These are phyloP conservation scores for Phengaris arion DNA, from an alignment of 2,888 invertebrate species.

Conservation along the genomic window DNA sequence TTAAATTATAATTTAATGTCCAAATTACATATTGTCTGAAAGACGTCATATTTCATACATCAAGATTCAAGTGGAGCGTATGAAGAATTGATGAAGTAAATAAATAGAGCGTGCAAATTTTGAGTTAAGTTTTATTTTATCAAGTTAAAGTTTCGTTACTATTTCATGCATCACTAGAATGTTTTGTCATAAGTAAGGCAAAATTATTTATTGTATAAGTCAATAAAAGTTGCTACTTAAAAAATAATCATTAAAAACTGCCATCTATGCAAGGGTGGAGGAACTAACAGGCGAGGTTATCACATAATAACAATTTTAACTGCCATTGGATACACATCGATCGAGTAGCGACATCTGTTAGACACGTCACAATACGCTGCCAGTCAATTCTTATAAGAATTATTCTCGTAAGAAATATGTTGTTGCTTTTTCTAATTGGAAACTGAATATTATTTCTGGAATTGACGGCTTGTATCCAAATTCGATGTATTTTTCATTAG, in stretches of 20 bases:
- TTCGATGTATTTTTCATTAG: not conserved
- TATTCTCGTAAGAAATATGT: not conserved
- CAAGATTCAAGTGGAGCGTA: not conserved
- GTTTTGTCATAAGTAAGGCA: no score
- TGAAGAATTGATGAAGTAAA: slow-evolving; percentile 25
- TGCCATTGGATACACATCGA: not conserved
- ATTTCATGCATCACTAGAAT: no score
- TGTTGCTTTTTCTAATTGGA: not conserved
- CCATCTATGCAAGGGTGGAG: slow-evolving; percentile 4
- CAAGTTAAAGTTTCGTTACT: not conserved
- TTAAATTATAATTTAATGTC: slow-evolving; percentile 45
- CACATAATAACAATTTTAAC: not conserved
- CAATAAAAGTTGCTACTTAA: no score
- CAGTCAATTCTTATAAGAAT: not conserved
- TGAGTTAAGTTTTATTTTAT: not conserved
- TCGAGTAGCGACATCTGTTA: slow-evolving; percentile 8
- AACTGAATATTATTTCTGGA: no score
- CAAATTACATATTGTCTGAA: slow-evolving; percentile 42
- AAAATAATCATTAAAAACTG: not conserved
- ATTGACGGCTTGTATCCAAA: no score
- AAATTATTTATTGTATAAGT: no score
- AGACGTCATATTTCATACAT: slow-evolving; percentile 41
- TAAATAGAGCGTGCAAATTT: slow-evolving; percentile 5
- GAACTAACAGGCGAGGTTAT: not conserved
- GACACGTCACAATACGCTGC: not conserved